phyloP scores from a whole-genome alignment of 2,113 vertebrate genomes.

The Potamarius usumacintae region DNA sequence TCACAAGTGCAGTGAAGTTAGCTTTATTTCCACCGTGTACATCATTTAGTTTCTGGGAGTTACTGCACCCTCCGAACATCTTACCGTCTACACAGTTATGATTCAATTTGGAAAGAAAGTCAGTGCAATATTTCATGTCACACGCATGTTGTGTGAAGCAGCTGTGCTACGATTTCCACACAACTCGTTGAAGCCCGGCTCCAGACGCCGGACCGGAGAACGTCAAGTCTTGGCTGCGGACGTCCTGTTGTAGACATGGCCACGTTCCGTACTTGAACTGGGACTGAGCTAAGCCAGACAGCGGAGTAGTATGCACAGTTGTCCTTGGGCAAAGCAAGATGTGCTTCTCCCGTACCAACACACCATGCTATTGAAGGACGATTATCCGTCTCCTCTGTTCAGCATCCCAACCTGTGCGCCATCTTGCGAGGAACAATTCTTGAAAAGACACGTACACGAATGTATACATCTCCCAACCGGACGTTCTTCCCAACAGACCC shows the following conservation, averaged over 20 bases:
- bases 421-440: slow-evolving; percentile 7
- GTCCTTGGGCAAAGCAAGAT: background rate
- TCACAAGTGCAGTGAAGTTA: slow-evolving; percentile 36
- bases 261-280: background rate
- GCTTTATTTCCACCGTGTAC: slow-evolving; percentile 54
- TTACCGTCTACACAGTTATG: slow-evolving; percentile 38
- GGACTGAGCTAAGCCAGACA: background rate
- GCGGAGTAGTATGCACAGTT: background rate
- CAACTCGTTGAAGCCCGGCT: background rate
- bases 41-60: slow-evolving; percentile 36
- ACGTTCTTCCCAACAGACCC: background rate
- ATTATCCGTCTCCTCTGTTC: slow-evolving; percentile 2
- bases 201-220: background rate
- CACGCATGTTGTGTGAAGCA: slow-evolving; percentile 28
- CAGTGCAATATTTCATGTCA: slow-evolving; percentile 44
- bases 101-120: slow-evolving; percentile 15
- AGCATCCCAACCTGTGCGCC: slow-evolving; percentile 24
- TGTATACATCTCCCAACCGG: slow-evolving; percentile 37
- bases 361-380: background rate
- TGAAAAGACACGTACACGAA: slow-evolving; percentile 40
- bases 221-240: background rate
- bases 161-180: background rate
- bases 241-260: background rate
- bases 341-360: slow-evolving; percentile 16
- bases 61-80: slow-evolving; percentile 28